Conservation (phyloP, 2,797 vertebrate genomes). For the Threskiornis aethiopicus region DNA sequence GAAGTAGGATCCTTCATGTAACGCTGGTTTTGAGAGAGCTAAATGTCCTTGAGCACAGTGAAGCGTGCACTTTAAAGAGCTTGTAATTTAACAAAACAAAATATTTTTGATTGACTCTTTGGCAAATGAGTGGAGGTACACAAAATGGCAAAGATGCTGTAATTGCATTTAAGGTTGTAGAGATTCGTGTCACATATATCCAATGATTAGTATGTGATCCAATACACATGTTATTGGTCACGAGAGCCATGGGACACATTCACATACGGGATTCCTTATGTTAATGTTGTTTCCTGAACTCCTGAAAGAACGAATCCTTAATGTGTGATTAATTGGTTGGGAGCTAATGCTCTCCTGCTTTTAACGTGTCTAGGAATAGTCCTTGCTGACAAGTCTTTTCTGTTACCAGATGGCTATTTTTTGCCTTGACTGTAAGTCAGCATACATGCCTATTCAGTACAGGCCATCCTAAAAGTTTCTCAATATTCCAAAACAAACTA, state of each 20-base stretch:
- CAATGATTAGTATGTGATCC: rapidly evolving
- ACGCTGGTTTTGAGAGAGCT: neutral
- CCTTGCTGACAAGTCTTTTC: neutral
- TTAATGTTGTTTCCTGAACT: neutral
- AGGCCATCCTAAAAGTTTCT: neutral
- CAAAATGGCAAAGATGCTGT: neutral
- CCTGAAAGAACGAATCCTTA: neutral
- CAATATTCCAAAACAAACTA: neutral
- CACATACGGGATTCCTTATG: neutral
- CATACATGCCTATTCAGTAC: rapidly evolving
- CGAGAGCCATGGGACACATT: neutral
- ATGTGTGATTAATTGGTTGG: neutral
- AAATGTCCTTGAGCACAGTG: neutral
- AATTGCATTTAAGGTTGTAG: neutral
- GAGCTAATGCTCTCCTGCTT: neutral
- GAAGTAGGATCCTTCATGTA: neutral
- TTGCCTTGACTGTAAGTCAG: neutral
- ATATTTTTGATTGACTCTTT: neutral
- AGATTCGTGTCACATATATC: neutral
- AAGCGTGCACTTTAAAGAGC: neutral
- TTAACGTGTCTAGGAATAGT: neutral
- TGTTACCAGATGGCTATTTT: neutral
- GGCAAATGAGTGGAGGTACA: neutral
- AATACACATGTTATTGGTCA: rapidly evolving
- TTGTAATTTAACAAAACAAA: neutral